Base-by-base conservation (phyloP, 2,797 vertebrate genomes). In the Phataginus tetradactyla region DNA sequence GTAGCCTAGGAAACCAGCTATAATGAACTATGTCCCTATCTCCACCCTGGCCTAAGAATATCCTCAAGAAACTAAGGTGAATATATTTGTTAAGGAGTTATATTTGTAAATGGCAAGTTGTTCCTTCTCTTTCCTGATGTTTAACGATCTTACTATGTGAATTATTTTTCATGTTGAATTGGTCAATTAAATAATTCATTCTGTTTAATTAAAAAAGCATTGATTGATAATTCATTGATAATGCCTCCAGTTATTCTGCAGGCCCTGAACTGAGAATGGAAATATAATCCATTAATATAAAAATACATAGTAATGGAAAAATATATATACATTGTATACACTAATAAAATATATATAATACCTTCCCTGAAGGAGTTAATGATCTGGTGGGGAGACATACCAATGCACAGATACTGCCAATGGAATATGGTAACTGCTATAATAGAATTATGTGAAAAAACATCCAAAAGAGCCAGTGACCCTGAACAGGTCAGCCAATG, bases 111-210 rank as follows among this genome's bases (percentile, higher is more conserved):
- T 91, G n/a, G 53, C 64, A 88, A 45, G 27, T 17, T 59, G 3
- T 59, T 91, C n/a, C 79, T 42, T 87, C 37, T 93, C 86, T 74
- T 90, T 81, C 64, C n/a, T 75, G 4, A 74, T 42, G 57, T 94
- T 75, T 90, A 57, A 37, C 63, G 61, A 3, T 78, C 11, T 66
- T 90, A 29, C 37, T 81, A 27, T 86, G 15, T 78, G 77, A 90
- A 59, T 84, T 95, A 63, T 80, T 84, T 84, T 10, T 75, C 84
- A 39, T 66, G 17, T 81, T 80, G 45, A n/a, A 5, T 57, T 55
- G 49, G 68, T 55, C 77, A 91, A 17, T 93, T 80, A 75, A 95
- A 77, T 91, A 21, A 88, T 69, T 92, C 74, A 5, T 63, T 96
- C 42, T 61, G 34, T 64, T 95, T 92, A 68, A 74, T 87, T 86